Evolutionary conservation across 2,797 vertebrate genomes (phyloP), one percentile per base, ranked within the genome.

Genomic region (Rhinophrynus dorsalis): DNA sequence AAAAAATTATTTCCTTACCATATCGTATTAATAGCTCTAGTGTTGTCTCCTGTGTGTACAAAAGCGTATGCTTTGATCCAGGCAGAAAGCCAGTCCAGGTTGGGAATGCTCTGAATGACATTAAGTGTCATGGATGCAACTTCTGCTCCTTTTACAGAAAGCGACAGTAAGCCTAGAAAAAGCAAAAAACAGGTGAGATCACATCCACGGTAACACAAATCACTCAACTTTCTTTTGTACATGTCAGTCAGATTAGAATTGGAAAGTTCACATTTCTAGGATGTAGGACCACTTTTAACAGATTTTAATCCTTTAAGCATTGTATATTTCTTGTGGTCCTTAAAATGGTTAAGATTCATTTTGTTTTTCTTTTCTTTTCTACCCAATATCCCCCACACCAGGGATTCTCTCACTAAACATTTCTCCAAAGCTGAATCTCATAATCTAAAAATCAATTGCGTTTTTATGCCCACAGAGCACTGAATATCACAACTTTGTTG

Each of bases 21-120:
- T 76, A 99, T 98, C 1, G 97, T 98, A 78, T 96, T 98, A 82
- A 98, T 99, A 2, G 97, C 96, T 79, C 96, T 90, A 1, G 95
- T 94, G 79, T 98, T 98, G 81, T 99, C 96, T 7, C 96, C 97
- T 15, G 94, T 92, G 4, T 98, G 95, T 54, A 97, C 95, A 78
- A 98, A 98, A 37, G 97, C 97, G 0, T 99, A 96, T 0, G 96
- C 96, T 88, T 99, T 99, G 81, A 98, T 98, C 97, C 97, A 99
- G 55, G 97, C 94, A 0, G 97, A 98, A 0, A 99, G 94, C 97
- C 97, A 99, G 45, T 99, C 96, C 83, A 99, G 74, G 81, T 98
- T 98, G 7, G 95, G 95, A 73, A 98, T 93, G 12, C 92, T 98
- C 87, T 99, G 97, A 77, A 98, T 99, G 37, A 98, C 88, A 24